Base-by-base conservation (phyloP, 1,140 invertebrate genomes). In the Halesus radiatus region DNA sequence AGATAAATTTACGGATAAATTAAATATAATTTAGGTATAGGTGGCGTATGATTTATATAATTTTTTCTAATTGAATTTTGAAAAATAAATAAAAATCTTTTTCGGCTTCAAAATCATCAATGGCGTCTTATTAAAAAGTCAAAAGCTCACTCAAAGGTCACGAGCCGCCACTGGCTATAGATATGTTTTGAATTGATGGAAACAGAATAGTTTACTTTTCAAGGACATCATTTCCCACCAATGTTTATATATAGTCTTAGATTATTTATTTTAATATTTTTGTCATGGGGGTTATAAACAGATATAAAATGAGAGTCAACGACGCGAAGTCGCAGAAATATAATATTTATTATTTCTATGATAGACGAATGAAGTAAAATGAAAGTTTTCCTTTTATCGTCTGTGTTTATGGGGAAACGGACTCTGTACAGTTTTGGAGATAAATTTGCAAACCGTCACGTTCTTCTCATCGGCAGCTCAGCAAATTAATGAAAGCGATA, bases 401-500 rank as follows among this genome's bases (percentile, higher is more conserved):
- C 4, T 22, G 58, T 18, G 54, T 56, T 56, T 56, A 56, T 22
- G 54, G 20, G 20, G 4, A 18, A 8, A 18, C 54, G n/a, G n/a
- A 18, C 20, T 1, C 4, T 22, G 54, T 56, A 5, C 18, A 20
- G 54, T 20, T 56, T 56, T 56, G 20, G 7, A 18, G 54, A n/a
- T 66, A 32, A n/a, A 26, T 68, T 6, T 18, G 16, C 18, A 53
- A 72, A 72, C 50, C 45, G 45, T 53, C 37, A 23, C 32, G 32
- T 20, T 20, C 16, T 13, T 22, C 37, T 20, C 29, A 23, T 52
- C 45, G 23, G 3, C n/a, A 53, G 20, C 15, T 26, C 45, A 1
- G 45, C 0, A 66, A 66, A 66, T 66, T 66, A 29, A 66, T 66
- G 29, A 32, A 66, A 32, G 62, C 62, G 13, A 66, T 66, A 66